Evolutionary conservation across 2,113 vertebrate genomes (phyloP).

Genomic region (Hypocryptadius cinnamomeus): DNA sequence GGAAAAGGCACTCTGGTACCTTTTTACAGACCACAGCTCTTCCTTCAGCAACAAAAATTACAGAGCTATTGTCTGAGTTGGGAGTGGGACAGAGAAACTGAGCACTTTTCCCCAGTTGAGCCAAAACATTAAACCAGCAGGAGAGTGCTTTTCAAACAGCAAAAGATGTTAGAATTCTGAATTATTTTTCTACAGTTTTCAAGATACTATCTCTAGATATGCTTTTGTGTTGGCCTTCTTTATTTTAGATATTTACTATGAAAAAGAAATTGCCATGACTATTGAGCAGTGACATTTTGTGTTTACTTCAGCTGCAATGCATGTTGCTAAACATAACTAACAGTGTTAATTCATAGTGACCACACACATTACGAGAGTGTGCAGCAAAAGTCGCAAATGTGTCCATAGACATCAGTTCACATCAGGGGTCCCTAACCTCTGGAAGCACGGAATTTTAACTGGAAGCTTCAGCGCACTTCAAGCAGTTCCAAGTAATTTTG

Average conservation of each 20-base stretch:
- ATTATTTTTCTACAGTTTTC: not conserved
- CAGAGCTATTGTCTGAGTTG: not conserved
- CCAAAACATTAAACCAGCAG: not conserved
- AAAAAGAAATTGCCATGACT: not conserved
- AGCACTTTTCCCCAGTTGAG: not conserved
- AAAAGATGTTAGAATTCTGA: not conserved
- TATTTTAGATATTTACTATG: not conserved
- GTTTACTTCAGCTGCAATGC: not conserved
- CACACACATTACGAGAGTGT: not conserved
- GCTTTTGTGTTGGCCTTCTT: not conserved
- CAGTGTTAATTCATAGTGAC: not conserved
- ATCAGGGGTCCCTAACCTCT: not conserved
- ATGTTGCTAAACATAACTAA: not conserved
- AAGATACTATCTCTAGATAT: not conserved
- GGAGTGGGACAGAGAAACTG: fast-evolving
- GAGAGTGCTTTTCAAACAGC: not conserved
- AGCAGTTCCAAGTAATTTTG: not conserved
- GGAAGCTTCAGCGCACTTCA: not conserved
- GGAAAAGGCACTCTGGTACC: not conserved
- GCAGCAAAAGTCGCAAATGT: not conserved
- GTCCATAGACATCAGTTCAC: not conserved
- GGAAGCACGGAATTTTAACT: not conserved
- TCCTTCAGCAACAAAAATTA: not conserved
- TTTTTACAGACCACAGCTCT: not conserved
- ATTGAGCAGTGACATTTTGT: not conserved